A percentile compares a stretch with the other conserved stretches of the same genome.
phyloP scores from a whole-genome alignment of 2,113 vertebrate genomes.

The Oryzias javanicus region DNA sequence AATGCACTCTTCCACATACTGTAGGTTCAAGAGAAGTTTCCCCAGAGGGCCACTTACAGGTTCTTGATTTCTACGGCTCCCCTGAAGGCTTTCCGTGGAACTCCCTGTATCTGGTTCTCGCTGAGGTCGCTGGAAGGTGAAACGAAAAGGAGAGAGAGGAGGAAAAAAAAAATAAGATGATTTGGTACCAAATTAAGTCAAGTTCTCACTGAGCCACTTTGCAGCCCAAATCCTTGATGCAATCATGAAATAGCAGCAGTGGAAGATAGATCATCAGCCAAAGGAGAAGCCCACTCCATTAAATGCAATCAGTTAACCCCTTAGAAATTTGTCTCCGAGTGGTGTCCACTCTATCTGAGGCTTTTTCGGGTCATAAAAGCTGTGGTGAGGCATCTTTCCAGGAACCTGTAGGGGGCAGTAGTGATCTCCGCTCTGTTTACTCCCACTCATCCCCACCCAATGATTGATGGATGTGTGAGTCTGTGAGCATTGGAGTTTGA shows the following conservation, averaged over 20 bases:
- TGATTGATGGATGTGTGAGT: constrained; percentile 42
- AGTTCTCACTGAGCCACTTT: constrained; percentile 46
- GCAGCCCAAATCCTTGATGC: constrained; percentile 48
- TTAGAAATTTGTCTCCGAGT: constrained; percentile 20
- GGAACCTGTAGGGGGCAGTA: constrained; percentile 63
- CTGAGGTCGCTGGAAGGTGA: constrained; percentile 87
- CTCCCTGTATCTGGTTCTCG: constrained; percentile 97
- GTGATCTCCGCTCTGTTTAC: constrained; percentile 46
- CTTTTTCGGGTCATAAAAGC: constrained; percentile 36
- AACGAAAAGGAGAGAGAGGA: constrained; percentile 6
- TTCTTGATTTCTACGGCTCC: constrained; percentile 98
- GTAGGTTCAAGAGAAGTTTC: constrained; percentile 11
- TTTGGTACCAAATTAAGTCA: constrained; percentile 30
- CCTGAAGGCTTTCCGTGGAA: constrained; percentile 96
- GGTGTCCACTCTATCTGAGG: constrained; percentile 20
- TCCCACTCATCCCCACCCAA: constrained; percentile 31
- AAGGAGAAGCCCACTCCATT: constrained; percentile 32
- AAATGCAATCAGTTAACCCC: constrained; percentile 40
- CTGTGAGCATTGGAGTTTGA: constrained; percentile 32
- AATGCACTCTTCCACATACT: background rate
- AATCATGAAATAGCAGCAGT: constrained; percentile 41
- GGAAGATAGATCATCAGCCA: constrained; percentile 40
- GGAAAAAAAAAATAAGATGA: constrained; percentile 8
- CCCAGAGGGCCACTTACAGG: constrained; percentile 84
- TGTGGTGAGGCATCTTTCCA: constrained; percentile 27